phyloP scores from a whole-genome alignment of 2,113 vertebrate genomes.

The Cinclus mexicanus region DNA sequence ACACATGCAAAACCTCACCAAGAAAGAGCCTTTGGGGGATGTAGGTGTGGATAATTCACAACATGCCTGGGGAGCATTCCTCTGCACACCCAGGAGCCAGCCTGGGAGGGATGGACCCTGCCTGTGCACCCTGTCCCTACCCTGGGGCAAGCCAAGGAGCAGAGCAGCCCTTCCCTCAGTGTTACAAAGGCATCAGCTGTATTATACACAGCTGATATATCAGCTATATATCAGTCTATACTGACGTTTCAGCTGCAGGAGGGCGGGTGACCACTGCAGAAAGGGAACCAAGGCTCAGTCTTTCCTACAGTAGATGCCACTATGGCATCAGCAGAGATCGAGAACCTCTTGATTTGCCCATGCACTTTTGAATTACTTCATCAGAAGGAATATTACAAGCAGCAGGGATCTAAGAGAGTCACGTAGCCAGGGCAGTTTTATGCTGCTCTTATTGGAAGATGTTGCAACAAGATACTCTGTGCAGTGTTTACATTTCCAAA shows the following conservation, averaged over 20 bases:
- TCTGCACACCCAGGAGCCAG: not conserved
- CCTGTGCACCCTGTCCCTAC: not conserved
- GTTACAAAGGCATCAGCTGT: not conserved
- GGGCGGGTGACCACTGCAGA: not conserved
- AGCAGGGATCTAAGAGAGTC: not conserved
- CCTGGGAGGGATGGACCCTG: not conserved
- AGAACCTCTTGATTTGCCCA: not conserved
- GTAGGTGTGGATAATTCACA: not conserved
- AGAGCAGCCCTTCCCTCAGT: not conserved
- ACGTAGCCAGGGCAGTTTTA: not conserved
- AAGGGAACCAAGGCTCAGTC: not conserved
- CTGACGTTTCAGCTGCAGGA: not conserved
- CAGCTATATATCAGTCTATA: not conserved
- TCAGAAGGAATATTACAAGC: not conserved
- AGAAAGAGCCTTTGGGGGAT: not conserved
- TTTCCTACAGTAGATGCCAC: not conserved
- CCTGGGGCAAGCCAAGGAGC: not conserved
- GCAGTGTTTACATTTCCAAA: constrained; percentile 5
- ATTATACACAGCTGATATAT: too few relatives aligned
- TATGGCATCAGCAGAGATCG: not conserved
- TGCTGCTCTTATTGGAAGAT: not conserved
- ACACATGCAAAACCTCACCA: not conserved
- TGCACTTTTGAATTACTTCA: not conserved
- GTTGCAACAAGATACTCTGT: constrained; percentile 1
- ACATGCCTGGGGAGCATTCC: not conserved